Conservation (phyloP, 2,888 invertebrate genomes). For the Cheilosia scutellata region DNA sequence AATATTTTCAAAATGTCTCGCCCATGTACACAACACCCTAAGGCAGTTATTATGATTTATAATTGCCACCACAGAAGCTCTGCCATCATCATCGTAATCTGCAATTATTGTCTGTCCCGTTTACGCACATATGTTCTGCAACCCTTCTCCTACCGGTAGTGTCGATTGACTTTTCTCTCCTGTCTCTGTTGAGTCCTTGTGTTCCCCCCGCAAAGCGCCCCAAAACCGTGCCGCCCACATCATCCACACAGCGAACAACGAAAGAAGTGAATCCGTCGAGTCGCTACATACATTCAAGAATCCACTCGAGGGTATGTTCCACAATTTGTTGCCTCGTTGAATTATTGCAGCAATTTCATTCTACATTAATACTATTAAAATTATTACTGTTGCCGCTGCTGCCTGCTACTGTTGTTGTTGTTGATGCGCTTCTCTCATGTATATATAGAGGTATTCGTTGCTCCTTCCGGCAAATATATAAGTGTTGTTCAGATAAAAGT, state of each 20-base stretch:
- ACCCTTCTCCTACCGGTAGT: neutral
- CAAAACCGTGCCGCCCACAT: neutral
- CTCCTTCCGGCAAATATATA: slow-evolving; percentile 28
- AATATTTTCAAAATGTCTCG: neutral
- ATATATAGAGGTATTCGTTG: slow-evolving; percentile 1
- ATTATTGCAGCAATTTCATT: slow-evolving; percentile 59
- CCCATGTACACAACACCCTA: neutral
- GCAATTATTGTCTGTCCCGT: neutral
- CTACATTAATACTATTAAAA: slow-evolving; percentile 55
- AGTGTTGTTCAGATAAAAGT: slow-evolving; percentile 47
- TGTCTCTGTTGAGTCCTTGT: neutral
- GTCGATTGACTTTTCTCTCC: slow-evolving; percentile 26
- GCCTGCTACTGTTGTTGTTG: slow-evolving; percentile 13
- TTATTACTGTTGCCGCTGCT: slow-evolving; percentile 43
- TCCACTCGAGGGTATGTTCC: slow-evolving; percentile 30
- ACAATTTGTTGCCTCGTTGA: slow-evolving; percentile 53
- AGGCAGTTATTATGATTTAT: slow-evolving; percentile 25
- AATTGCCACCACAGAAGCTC: slow-evolving; percentile 33
- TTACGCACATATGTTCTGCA: slow-evolving; percentile 12
- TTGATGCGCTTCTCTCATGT: slow-evolving; percentile 1
- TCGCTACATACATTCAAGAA: slow-evolving; percentile 14
- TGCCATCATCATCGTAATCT: slow-evolving; percentile 8
- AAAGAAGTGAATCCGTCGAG: slow-evolving; percentile 33
- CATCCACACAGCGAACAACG: neutral
- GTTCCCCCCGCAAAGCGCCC: neutral